Evolutionary conservation across 2,113 vertebrate genomes (phyloP).

Genomic region (Anthoscopus minutus): DNA sequence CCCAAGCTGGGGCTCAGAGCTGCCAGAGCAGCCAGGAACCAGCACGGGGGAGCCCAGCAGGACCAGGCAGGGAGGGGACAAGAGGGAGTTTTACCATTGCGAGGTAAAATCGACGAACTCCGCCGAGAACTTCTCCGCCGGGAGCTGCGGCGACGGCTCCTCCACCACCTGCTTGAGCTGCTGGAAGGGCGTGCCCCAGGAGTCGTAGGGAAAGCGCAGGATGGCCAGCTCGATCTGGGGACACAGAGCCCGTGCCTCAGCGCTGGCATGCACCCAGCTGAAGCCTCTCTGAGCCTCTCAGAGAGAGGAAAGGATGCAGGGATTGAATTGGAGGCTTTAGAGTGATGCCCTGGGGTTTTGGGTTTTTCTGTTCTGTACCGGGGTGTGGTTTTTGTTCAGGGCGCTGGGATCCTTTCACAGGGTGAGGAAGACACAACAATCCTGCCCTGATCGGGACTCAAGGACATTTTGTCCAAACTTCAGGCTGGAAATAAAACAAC

Average conservation of each 20-base stretch:
- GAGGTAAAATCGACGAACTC: conserved; percentile 95
- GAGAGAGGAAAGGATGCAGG: too few species aligned
- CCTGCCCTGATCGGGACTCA: too few species aligned
- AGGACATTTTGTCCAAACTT: too few species aligned
- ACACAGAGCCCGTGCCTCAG: background rate
- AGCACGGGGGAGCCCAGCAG: accelerated
- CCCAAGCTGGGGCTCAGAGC: background rate
- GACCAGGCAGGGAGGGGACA: accelerated
- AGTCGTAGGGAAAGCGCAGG: conserved; percentile 91
- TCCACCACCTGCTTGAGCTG: conserved; percentile 98
- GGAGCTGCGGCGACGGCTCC: conserved; percentile 90
- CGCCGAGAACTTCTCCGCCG: conserved; percentile 82
- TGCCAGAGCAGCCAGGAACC: background rate
- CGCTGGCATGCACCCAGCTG: too few species aligned
- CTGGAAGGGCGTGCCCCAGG: conserved; percentile 95
- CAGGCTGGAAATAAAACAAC: too few species aligned
- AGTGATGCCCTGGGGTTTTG: too few species aligned
- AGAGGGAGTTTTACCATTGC: conserved; percentile 74
- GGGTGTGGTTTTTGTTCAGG: too few species aligned
- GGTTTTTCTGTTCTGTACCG: too few species aligned
- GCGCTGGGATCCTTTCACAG: too few species aligned
- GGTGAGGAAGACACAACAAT: too few species aligned
- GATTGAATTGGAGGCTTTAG: too few species aligned
- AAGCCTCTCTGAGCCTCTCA: too few species aligned
- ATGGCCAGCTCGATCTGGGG: conserved; percentile 90